Conservation (phyloP, 2,888 invertebrate genomes). For the Cistogaster globosa region DNA sequence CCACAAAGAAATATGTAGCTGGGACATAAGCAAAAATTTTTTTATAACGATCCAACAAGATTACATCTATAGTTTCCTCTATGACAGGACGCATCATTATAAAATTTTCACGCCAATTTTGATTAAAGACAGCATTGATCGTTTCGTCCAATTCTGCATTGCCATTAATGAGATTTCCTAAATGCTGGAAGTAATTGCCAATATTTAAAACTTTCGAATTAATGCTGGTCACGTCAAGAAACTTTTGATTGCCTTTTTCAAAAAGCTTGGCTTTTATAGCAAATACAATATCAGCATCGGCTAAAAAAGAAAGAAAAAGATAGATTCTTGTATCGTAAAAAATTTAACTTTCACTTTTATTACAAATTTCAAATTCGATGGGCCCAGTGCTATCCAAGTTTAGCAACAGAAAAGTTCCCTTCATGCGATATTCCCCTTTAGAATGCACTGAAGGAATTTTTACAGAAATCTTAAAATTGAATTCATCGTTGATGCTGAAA, state of each 20-base stretch:
- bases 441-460: slow-evolving; percentile 86
- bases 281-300: slow-evolving; percentile 11
- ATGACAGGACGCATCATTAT: slow-evolving; percentile 87
- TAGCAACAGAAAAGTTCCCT: slow-evolving; percentile 87
- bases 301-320: slow-evolving; percentile 12
- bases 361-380: slow-evolving; percentile 85
- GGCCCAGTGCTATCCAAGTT: slow-evolving; percentile 87
- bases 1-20: slow-evolving; percentile 86
- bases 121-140: slow-evolving; percentile 87
- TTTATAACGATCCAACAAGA: slow-evolving; percentile 85
- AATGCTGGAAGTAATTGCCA: slow-evolving; percentile 86
- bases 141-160: slow-evolving; percentile 84
- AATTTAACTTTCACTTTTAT: slow-evolving; percentile 75
- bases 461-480: slow-evolving; percentile 86
- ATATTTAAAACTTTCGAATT: slow-evolving; percentile 78
- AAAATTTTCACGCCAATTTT: slow-evolving; percentile 88
- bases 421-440: slow-evolving; percentile 86
- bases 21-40: slow-evolving; percentile 87
- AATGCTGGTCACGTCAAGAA: slow-evolving; percentile 54
- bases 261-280: slow-evolving; percentile 29
- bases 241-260: slow-evolving; percentile 34
- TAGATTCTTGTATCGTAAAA: neutral
- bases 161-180: slow-evolving; percentile 86
- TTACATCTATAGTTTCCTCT: slow-evolving; percentile 86
- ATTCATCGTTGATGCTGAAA: slow-evolving; percentile 82